A percentile compares a stretch with the other conserved stretches of the same genome.
These are phyloP conservation scores for Dendronephthya gigantea DNA, from an alignment of 64 coral and sea anemone genomes.

Conservation along the genomic window DNA sequence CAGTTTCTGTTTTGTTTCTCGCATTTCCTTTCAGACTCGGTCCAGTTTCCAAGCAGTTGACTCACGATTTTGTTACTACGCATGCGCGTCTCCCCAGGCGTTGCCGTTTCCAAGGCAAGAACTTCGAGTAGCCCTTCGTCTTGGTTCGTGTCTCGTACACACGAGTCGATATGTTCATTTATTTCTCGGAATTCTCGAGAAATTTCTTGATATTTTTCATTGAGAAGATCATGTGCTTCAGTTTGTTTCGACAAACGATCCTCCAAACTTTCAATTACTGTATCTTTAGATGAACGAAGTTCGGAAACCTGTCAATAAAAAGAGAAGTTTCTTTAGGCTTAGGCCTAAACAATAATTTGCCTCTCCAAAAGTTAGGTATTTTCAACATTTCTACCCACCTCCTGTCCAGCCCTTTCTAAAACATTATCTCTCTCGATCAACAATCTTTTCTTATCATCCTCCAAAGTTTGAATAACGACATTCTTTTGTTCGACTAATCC, in stretches of 20 bases:
- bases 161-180: neutral
- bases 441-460: neutral
- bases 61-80: neutral
- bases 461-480: constrained; percentile 14
- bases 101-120: neutral
- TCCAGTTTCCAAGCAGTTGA: neutral
- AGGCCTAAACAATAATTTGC: no score
- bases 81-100: neutral
- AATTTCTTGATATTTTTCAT: neutral
- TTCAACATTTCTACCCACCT: neutral
- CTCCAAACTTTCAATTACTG: neutral
- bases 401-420: neutral
- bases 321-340: no score
- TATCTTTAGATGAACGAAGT: neutral
- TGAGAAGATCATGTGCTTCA: neutral
- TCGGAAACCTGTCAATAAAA: neutral
- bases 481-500: constrained; percentile 2
- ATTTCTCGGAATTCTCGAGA: neutral
- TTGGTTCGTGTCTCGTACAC: neutral
- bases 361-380: no score
- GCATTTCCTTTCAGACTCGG: neutral
- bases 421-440: neutral
- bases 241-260: neutral
- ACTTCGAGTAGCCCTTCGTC: neutral
- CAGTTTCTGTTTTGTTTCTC: neutral